phyloP scores from a whole-genome alignment of 2,113 vertebrate species.

The Alouatta palliata region DNA sequence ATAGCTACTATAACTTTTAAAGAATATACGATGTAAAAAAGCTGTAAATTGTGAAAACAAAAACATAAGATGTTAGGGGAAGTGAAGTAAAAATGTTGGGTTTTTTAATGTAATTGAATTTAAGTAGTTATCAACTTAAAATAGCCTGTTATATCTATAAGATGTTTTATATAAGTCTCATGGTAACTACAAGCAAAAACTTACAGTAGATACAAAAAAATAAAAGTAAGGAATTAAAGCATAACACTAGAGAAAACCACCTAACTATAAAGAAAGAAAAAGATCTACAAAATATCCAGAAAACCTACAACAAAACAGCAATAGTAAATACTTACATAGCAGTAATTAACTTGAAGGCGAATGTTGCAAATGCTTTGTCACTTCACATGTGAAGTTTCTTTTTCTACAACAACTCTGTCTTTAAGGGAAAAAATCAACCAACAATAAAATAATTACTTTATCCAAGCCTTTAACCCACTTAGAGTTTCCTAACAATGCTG shows the following conservation, averaged over 20 bases:
- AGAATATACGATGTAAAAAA: too few species aligned
- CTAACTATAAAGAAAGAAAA: neutral
- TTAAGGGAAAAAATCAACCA: neutral
- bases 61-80: neutral
- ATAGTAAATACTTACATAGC: neutral
- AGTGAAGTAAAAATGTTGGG: neutral
- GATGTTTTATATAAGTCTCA: neutral
- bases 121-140: neutral
- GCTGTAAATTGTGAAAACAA: neutral
- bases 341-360: neutral
- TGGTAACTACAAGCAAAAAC: neutral
- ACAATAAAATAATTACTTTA: neutral
- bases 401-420: neutral
- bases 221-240: neutral
- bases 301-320: neutral
- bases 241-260: neutral
- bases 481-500: neutral
- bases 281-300: neutral
- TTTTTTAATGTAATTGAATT: neutral
- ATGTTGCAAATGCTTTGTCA: neutral
- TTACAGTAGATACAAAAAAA: neutral
- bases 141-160: neutral
- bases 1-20: neutral
- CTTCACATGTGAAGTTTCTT: neutral
- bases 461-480: neutral